phyloP scores from a whole-genome alignment of 2,797 vertebrate species.

The Moxostoma hubbsi region DNA sequence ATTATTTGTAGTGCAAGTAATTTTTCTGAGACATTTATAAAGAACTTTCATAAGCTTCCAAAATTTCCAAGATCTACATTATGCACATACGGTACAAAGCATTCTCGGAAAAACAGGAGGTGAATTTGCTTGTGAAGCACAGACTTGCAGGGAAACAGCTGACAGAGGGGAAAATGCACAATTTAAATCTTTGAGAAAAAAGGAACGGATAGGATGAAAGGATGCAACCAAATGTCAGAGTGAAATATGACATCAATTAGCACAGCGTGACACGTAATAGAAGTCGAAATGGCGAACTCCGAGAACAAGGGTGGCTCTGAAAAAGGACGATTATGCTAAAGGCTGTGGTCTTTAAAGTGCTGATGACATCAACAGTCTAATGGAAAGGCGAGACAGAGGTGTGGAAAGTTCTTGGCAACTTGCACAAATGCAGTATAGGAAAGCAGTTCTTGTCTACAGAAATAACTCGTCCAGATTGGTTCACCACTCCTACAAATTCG shows the following conservation, averaged over 20 bases:
- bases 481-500: neutral
- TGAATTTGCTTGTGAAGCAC: conserved; percentile 56
- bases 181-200: conserved; percentile 52
- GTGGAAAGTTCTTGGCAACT: neutral
- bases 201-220: conserved; percentile 46
- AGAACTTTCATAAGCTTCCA: conserved; percentile 10
- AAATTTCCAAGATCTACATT: conserved; percentile 30
- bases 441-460: neutral
- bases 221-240: conserved; percentile 55
- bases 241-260: conserved; percentile 66
- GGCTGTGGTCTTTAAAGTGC: conserved; percentile 48
- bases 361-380: conserved; percentile 41
- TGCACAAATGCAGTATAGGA: neutral
- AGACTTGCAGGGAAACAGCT: conserved; percentile 57
- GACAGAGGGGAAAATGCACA: conserved; percentile 50
- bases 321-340: conserved; percentile 42
- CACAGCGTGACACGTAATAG: conserved; percentile 50
- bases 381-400: neutral
- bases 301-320: conserved; percentile 39
- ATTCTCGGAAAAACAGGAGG: conserved; percentile 39
- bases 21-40: neutral
- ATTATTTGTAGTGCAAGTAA: too few relatives aligned
- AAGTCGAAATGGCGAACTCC: conserved; percentile 51
- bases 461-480: neutral
- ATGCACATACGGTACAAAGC: conserved; percentile 20